Evolutionary conservation across 2,797 vertebrate genomes (phyloP), one percentile per base, ranked within the genome.

Genomic region (Monodelphis domestica): DNA sequence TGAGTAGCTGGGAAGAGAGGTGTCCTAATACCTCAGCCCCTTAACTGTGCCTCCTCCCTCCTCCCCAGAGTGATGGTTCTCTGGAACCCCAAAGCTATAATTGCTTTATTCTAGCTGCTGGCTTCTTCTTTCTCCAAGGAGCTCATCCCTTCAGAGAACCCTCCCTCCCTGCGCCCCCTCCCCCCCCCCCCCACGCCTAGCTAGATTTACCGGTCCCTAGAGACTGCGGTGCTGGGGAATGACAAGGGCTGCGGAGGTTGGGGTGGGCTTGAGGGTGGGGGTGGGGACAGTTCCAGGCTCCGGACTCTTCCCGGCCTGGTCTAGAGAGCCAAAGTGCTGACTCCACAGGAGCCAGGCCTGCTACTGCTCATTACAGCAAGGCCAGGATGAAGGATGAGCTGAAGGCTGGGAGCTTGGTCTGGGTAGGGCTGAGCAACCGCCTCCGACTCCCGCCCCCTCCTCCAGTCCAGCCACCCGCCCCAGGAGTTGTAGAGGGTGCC

Each of bases 101-200:
- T 10, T 78, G 17, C 21, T 45, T 78, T 78, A 45, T 78, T 10
- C 38, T 45, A 26, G 70, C 70, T 45, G n/a, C 9, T 45, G 70
- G 38, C 70, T 45, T 24, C 7, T 45, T 3, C n/a, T 3, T 45
- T 45, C 63, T 45, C n/a, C 63, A 3, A 9, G 21, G n/a, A 45
- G 6, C 59, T 21, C 59, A 21, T 21, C 15, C 28, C 55, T 56
- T 56, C 55, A 56, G 55, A 56, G 55, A 28, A 57, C 10, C 28
- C 30, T 33, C 59, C 1, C 33, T 14, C 33, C 1, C 5, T 15
- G n/a, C n/a, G n/a, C n/a, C n/a, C n/a, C 1, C 5, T 5, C 12
- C n/a, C 5, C 15, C 0, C 5, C 29, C 0, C 3, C 28, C 4
- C 21, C 5, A 0, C 24, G 29, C 56, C 26, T 30, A 12, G 12